Conservation (phyloP, 1,140 invertebrate genomes). For the Drosophila ercepeae region DNA sequence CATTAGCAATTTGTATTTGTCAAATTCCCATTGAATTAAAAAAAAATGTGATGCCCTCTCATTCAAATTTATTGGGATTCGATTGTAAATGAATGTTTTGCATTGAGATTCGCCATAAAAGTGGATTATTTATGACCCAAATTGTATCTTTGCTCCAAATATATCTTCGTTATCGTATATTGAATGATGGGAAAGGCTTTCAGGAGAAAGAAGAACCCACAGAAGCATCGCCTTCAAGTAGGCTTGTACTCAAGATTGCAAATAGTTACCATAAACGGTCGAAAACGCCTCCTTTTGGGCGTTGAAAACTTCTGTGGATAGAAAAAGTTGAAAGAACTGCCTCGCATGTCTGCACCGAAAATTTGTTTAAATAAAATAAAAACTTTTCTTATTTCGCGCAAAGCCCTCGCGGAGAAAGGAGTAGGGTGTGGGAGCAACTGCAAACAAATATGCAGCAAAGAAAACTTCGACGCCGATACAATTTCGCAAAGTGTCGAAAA, state of each 20-base stretch:
- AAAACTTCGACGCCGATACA: constrained; percentile 80
- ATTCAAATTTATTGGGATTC: too few species aligned
- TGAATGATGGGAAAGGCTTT: neutral
- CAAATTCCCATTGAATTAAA: too few species aligned
- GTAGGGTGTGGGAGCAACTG: constrained; percentile 24
- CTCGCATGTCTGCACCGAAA: constrained; percentile 53
- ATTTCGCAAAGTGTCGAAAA: constrained; percentile 79
- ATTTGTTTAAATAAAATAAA: constrained; percentile 78
- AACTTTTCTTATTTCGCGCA: constrained; percentile 78
- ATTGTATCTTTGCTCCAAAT: too few species aligned
- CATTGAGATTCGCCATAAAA: too few species aligned
- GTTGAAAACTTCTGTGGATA: constrained; percentile 6
- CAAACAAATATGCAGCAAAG: constrained; percentile 69
- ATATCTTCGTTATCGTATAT: too few species aligned
- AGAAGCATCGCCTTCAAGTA: neutral
- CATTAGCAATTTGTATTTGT: too few species aligned
- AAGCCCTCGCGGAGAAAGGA: constrained; percentile 20
- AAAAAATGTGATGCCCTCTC: too few species aligned
- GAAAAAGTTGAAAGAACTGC: constrained; percentile 58
- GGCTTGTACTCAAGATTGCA: neutral
- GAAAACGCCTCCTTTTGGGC: neutral
- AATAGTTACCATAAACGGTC: neutral
- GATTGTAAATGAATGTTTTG: too few species aligned
- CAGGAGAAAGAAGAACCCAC: too few species aligned
- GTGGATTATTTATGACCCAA: too few species aligned